Base-by-base conservation (phyloP, 2,888 invertebrate species). In the Metallyticus violacea region DNA sequence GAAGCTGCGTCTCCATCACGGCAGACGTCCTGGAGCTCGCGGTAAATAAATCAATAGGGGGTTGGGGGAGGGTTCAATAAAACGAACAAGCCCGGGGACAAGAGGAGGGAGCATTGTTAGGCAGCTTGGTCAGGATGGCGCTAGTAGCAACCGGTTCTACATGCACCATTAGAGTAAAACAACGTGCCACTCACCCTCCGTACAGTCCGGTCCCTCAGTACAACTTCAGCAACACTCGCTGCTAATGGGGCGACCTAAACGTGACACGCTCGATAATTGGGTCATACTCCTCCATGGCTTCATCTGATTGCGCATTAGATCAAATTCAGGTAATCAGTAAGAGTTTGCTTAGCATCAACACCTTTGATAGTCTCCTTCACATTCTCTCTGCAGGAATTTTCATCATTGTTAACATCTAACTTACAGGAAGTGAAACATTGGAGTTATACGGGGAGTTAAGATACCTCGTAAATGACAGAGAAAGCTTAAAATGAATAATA, bases 81-180 rank as follows among this genome's bases (percentile, higher is more conserved):
- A 85, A 85, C 82, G 87, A 85, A 76, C 83, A 83, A 83, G 83
- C 83, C 76, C 29, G 30, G 79, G 78, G 79, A 79, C 79, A 76
- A 80, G 85, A 80, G 79, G 62, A 77, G 84, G 77, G 28, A 77
- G 28, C 29, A 80, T 29, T n/a, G 30, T 30, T 40, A 85, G 85
- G 27, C 29, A 40, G 79, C 29, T 29, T 7, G 85, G 25, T n/a
- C 26, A n/a, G 76, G 83, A 77, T 28, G 84, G 79, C 22, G 30
- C 9, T 29, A 29, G 26, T 77, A 62, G 26, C 77, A 27, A 77
- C 26, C 81, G 80, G 26, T 77, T 40, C 76, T 88, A 86, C 88
- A 88, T 83, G 87, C 85, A 62, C 85, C 88, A 88, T 88, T 88
- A 88, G 88, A 86, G 88, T 86, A 86, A 85, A 86, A 87, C 87